Base-by-base conservation (phyloP, 2,888 invertebrate genomes). In the Macrophya annulata region DNA sequence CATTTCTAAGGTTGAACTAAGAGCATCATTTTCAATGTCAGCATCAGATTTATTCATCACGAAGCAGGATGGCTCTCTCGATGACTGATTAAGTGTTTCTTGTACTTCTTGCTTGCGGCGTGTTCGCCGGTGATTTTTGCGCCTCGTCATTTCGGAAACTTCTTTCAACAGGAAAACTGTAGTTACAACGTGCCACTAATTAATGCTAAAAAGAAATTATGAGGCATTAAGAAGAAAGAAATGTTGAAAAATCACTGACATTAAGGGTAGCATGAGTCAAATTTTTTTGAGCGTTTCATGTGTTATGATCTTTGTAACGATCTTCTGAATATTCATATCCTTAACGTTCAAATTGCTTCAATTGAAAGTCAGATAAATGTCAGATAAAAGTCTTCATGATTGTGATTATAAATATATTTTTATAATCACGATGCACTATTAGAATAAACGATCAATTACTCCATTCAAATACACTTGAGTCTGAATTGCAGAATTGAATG, bases 121-220 rank as follows among this genome's bases (percentile, higher is more conserved):
- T n/a, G 86, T 59, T 79, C 85, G 85, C 76, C 86, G 87, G 43
- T 86, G 74, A 71, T 76, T 15, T 37, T 86, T 89, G 0, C 86
- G 86, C n/a, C 85, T 87, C 17, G 68, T 77, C 89, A 88, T 89
- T 72, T 59, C 74, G 5, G 55, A 37, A 37, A 17, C 55, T 81
- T 37, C 25, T 81, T 9, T 10, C 21, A 62, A 17, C 12, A 31
- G 31, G 43, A 31, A 31, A 21, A 12, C 5, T 12, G 17, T 48
- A 6, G 74, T 37, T 31, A 25, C 31, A n/a, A 72, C 5, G n/a
- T n/a, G n/a, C 37, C 62, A 25, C 15, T 6, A 43, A 81, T 62
- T 62, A 31, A 21, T 15, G 15, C 81, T 81, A 15, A 62, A 81
- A 31, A 79, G 0, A n/a, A 37, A 37, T 51, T 5, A 51, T 17